A percentile compares a stretch with the other conserved stretches of the same genome.
These are phyloP conservation scores for Anoplophora glabripennis DNA, from an alignment of 1,140 invertebrate species.

Conservation along the genomic window DNA sequence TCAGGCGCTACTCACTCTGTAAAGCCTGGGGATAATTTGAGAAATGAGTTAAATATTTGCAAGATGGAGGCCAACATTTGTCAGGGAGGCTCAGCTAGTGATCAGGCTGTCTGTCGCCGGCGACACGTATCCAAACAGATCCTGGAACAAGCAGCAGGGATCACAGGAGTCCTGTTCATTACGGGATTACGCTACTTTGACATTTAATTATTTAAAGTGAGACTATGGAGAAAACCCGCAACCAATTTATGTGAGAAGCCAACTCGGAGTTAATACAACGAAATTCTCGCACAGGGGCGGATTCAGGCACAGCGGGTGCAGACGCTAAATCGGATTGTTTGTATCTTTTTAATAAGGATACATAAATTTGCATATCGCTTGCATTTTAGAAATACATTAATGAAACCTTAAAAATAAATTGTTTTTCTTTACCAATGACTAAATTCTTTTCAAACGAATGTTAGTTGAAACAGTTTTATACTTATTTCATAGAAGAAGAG, in stretches of 20 bases:
- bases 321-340: too few relatives aligned
- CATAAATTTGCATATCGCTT: too few relatives aligned
- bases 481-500: too few relatives aligned
- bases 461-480: too few relatives aligned
- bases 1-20: not conserved
- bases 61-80: constrained; percentile 25
- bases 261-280: constrained; percentile 25
- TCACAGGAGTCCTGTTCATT: constrained; percentile 37
- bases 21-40: constrained; percentile 6
- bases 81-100: constrained; percentile 28
- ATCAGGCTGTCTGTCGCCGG: constrained; percentile 23
- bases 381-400: too few relatives aligned
- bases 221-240: constrained; percentile 35
- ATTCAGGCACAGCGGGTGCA: not conserved
- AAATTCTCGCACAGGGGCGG: constrained; percentile 1
- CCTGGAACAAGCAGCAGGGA: constrained; percentile 28
- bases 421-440: too few relatives aligned
- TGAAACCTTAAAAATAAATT: too few relatives aligned
- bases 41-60: constrained; percentile 24
- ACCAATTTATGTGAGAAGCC: constrained; percentile 40
- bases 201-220: constrained; percentile 46
- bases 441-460: too few relatives aligned
- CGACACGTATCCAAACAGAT: constrained; percentile 27
- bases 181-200: constrained; percentile 43
- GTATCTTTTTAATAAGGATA: too few relatives aligned